Evolutionary conservation across 2,797 vertebrate genomes (phyloP), one percentile per base, ranked within the genome.

Genomic region (Gymnoscopelus microlampas): DNA sequence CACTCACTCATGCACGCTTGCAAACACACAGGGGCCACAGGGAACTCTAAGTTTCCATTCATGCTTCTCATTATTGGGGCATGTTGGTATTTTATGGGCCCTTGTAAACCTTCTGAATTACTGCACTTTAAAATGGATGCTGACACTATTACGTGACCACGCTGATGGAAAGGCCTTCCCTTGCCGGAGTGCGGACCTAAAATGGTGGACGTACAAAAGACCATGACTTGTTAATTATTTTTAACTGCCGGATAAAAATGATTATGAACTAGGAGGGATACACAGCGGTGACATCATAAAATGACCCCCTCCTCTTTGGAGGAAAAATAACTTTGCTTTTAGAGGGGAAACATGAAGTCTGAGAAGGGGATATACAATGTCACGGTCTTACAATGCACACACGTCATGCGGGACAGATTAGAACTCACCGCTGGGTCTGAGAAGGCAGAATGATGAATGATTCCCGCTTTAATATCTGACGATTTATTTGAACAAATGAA

Each of bases 151-250:
- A 94, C 87, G 83, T 83, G 90, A 88, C 86, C 83, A 70, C 67
- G 89, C 83, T 89, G 91, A 92, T 87, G 89, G 87, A 88, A 68
- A 89, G 85, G 86, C 88, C 90, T 92, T 93, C 91, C 93, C 91
- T 87, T 89, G 91, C 82, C 29, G 74, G 81, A 89, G 86, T 72
- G 53, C 87, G 87, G 77, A 84, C 81, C 88, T 88, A 88, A 91
- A 93, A 91, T 87, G 86, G 88, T 81, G 86, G 89, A 92, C 83
- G 89, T 44, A 93, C 89, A 91, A 91, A 93, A 90, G 87, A 92
- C 86, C 91, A 91, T 88, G 91, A 91, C 91, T 93, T 92, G 89
- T 93, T 94, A 92, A 93, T 93, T 93, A 93, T 94, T 93, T 93
- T 94, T 92, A 93, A 94, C 89, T 85, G 90, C 92, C 83, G 76